Conservation (phyloP, 2,113 vertebrate genomes). For the Carassius carassius region DNA sequence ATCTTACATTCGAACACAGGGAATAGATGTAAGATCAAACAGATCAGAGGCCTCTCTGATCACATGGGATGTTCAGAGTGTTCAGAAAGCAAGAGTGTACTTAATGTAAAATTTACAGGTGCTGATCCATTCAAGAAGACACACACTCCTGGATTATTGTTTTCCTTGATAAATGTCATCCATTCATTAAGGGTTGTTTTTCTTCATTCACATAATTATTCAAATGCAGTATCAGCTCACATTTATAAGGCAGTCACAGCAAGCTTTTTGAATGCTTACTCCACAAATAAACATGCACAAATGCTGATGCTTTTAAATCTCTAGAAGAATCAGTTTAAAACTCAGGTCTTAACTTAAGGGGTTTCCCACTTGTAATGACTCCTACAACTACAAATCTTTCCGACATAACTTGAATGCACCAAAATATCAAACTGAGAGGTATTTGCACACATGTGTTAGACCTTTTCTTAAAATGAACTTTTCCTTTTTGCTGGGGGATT, state of each 20-base stretch:
- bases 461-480: not conserved
- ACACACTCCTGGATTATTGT: conserved; percentile 2
- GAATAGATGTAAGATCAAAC: conserved; percentile 26
- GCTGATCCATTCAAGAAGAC: conserved; percentile 2
- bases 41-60: conserved; percentile 35
- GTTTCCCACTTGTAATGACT: too few relatives aligned
- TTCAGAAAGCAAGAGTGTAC: conserved; percentile 25
- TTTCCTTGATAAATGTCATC: not conserved
- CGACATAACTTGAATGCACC: not conserved
- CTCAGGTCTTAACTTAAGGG: too few relatives aligned
- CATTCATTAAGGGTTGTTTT: not conserved
- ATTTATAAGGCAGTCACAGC: not conserved
- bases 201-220: not conserved
- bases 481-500: too few relatives aligned
- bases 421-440: not conserved
- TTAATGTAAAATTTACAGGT: conserved; percentile 33
- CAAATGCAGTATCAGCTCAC: not conserved
- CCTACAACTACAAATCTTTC: too few relatives aligned
- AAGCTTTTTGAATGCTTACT: not conserved
- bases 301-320: not conserved
- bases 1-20: not conserved
- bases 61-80: conserved; percentile 19
- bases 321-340: too few relatives aligned
- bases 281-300: not conserved
- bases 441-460: not conserved